Base-by-base conservation (phyloP, 2,888 invertebrate genomes). In the Andrena minutula region DNA sequence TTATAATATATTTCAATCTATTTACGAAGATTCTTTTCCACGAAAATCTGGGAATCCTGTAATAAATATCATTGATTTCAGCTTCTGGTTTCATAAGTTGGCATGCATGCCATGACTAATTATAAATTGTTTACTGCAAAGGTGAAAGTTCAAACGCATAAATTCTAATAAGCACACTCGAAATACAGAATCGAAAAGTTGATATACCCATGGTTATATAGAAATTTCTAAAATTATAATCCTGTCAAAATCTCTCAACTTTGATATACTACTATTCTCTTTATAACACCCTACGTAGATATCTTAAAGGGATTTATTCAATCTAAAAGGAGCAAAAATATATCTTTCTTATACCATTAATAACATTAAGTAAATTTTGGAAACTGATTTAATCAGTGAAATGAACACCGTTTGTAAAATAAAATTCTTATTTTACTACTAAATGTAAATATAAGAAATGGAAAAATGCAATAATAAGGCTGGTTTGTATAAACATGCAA, bases 341-440 rank as follows among this genome's bases (percentile, higher is more conserved):
- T 26, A 12, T 20, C 26, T 56, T 56, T 23, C 35, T 20, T 41
- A 41, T 41, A 20, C 10, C 8, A 63, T 63, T 63, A 20, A 28
- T 63, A 41, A 35, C 16, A 41, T 41, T 41, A 35, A 32, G 2
- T 10, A 35, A 28, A 69, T 58, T n/a, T 12, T 69, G 12, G n/a
- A 10, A 41, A 58, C 26, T 1, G 10, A 69, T 66, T 16, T 7
- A 35, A 69, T 26, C 41, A 20, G 23, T 7, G n/a, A 41, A 69
- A 28, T 26, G 41, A 41, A 26, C 8, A 23, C 20, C 16, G 10
- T n/a, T 69, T 23, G 4, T 7, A 56, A 65, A 65, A 8, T 53
- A 20, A 68, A 51, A 41, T 41, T 70, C 26, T 47, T 35, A 35
- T 47, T 41, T 58, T 58, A 47, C 12, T 60, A 35, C 10, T 30